Base-by-base conservation (phyloP, 2,113 vertebrate species). In the Monopterus albus region DNA sequence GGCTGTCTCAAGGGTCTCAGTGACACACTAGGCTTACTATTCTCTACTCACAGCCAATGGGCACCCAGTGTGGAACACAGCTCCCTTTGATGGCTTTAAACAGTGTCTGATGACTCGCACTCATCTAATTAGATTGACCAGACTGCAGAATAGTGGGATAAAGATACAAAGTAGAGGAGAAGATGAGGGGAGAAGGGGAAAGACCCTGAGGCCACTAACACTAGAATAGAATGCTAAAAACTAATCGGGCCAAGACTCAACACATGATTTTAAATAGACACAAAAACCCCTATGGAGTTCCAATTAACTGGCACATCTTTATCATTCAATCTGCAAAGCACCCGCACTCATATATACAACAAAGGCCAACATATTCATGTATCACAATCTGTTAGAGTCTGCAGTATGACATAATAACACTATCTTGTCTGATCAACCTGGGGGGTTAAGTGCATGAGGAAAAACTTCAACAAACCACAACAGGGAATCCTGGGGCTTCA, bases 1-100 rank as follows among this genome's bases (percentile, higher is more conserved):
- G 74, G 79, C 76, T 69, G 43, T 87, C 91, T 83, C 21, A 12
- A 76, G 72, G 86, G 83, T 79, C 68, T 69, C 56, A 18, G 45
- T 52, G 75, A 61, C 72, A 91, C 89, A 91, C 83, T 81, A n/a
- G 71, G 46, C 77, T 78, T 55, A 89, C 82, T 93, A 90, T 93
- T 91, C 80, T 89, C 79, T 12, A 33, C 68, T 86, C 52, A 69
- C 81, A 84, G 89, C 86, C 87, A 90, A 78, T 88, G 88, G 89
- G 88, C 84, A 88, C 72, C 81, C 85, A 82, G 68, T 42, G 28
- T 35, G 79, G 85, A 87, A 93, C 90, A 93, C 82, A 83, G 82
- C 75, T 66, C 57, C 79, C 90, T 91, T 93, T 93, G 90, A 92
- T 88, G 86, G 50, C 75, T 82, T 90, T 92, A 91, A 93, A 93